phyloP scores from a whole-genome alignment of 2,888 invertebrate genomes.

The Nudaria mundana region DNA sequence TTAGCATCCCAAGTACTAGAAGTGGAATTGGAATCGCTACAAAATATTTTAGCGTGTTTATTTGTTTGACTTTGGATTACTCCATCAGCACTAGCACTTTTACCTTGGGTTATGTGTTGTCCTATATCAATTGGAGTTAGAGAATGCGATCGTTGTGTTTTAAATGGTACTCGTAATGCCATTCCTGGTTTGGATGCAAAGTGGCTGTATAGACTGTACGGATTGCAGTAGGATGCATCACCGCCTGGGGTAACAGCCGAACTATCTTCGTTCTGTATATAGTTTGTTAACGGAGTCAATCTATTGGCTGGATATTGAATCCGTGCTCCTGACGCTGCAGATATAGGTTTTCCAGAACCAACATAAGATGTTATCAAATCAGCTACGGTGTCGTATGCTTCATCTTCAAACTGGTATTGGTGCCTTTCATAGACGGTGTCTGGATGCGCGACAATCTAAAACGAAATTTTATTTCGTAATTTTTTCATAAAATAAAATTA shows the following conservation, averaged over 20 bases:
- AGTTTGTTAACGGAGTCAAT: slow-evolving; percentile 88
- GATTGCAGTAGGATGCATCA: slow-evolving; percentile 64
- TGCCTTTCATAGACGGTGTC: slow-evolving; percentile 95
- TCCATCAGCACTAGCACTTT: slow-evolving; percentile 86
- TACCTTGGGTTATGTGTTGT: slow-evolving; percentile 75
- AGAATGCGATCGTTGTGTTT: slow-evolving; percentile 88
- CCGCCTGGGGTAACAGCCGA: slow-evolving; percentile 55
- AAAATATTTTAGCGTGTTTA: slow-evolving; percentile 65
- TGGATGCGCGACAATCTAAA: slow-evolving; percentile 90
- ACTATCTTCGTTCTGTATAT: slow-evolving; percentile 65
- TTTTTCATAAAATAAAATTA: background rate
- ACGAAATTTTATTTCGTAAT: background rate
- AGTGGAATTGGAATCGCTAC: slow-evolving; percentile 74
- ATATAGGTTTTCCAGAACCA: slow-evolving; percentile 93
- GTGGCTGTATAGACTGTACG: slow-evolving; percentile 72
- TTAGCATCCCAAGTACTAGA: slow-evolving; percentile 75
- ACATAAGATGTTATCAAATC: slow-evolving; percentile 97
- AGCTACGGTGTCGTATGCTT: slow-evolving; percentile 95
- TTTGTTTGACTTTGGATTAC: slow-evolving; percentile 80
- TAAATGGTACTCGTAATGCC: slow-evolving; percentile 63
- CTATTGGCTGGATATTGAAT: slow-evolving; percentile 93
- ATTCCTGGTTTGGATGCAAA: slow-evolving; percentile 69
- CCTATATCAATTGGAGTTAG: slow-evolving; percentile 83
- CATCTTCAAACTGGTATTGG: slow-evolving; percentile 96
- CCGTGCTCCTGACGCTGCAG: slow-evolving; percentile 92